Evolutionary conservation across 2,113 vertebrate genomes (phyloP), one percentile per base, ranked within the genome.

Genomic region (Aptenodytes patagonicus): DNA sequence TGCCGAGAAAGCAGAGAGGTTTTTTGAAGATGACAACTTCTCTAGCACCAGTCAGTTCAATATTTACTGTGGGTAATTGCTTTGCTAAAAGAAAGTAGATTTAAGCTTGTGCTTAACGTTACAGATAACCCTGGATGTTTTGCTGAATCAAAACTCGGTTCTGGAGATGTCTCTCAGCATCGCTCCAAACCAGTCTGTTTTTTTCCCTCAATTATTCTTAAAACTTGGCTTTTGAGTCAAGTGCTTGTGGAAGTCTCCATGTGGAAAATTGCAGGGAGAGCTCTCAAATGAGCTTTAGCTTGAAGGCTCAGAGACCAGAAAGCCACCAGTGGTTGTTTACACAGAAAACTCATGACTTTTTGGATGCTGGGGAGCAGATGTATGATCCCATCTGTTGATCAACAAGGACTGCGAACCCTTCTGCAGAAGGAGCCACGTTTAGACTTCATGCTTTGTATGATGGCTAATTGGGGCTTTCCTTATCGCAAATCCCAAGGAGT

Each of bases 401-500:
- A 64, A 11, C 49, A 68, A 52, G 75, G 51, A 64, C 54, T 19
- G 13, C 1, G 15, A 47, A 7, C 81, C 77, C 60, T 44, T 44
- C 17, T 80, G 75, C 58, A 60, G 79, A 9, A 52, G 71, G 54
- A 92, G 47, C 32, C 52, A 17, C 5, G 0, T 78, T 83, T 22
- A 4, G 68, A 3, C 16, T 40, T 57, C 1, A 5, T 32, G 42
- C 54, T 55, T 47, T n/a, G 38, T 36, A 6, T 21, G 42, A 2
- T 34, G 71, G 12, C 26, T 87, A 7, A 1, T 2, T 19, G 54
- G 89, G 80, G 34, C 19, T 81, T 77, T 83, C 68, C 64, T 19
- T 10, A 0, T 0, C 18, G 42, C 49, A 83, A 0, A 93, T 73
- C 64, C 68, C 81, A 6, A 3, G 38, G 84, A 47, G 4, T 7